phyloP scores from a whole-genome alignment of 2,113 vertebrate species.

The Circaetus cinerascens region DNA sequence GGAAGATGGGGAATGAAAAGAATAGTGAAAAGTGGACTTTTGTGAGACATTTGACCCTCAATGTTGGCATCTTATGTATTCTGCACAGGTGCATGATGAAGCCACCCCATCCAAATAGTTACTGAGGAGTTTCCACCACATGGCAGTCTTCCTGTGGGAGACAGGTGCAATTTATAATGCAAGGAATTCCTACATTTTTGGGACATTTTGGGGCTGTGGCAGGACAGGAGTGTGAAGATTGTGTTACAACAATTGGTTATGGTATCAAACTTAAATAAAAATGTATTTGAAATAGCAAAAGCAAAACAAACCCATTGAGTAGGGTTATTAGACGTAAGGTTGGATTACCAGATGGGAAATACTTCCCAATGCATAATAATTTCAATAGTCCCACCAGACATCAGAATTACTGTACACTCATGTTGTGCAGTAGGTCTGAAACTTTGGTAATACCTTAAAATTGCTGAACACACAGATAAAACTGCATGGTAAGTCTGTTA shows the following conservation, averaged over 20 bases:
- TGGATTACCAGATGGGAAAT: background rate
- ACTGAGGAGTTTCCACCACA: background rate
- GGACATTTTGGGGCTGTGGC: background rate
- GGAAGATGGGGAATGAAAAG: background rate
- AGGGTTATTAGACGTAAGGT: background rate
- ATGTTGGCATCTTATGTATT: background rate
- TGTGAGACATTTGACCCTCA: background rate
- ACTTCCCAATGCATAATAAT: background rate
- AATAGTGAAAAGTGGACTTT: background rate
- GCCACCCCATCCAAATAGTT: background rate
- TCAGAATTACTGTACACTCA: background rate
- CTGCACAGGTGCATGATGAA: background rate
- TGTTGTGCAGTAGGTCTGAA: background rate
- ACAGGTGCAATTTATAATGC: background rate
- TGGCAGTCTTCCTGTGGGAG: background rate
- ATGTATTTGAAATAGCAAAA: background rate
- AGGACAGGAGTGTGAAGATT: background rate
- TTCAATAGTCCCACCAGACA: background rate
- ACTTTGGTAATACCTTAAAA: background rate
- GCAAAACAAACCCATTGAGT: background rate
- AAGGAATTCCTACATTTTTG: background rate
- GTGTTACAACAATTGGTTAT: background rate
- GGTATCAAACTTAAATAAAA: background rate
- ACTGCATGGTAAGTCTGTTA: background rate
- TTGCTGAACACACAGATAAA: background rate